Conservation (phyloP, 2,113 vertebrate genomes). For the Malurus cyaneus region DNA sequence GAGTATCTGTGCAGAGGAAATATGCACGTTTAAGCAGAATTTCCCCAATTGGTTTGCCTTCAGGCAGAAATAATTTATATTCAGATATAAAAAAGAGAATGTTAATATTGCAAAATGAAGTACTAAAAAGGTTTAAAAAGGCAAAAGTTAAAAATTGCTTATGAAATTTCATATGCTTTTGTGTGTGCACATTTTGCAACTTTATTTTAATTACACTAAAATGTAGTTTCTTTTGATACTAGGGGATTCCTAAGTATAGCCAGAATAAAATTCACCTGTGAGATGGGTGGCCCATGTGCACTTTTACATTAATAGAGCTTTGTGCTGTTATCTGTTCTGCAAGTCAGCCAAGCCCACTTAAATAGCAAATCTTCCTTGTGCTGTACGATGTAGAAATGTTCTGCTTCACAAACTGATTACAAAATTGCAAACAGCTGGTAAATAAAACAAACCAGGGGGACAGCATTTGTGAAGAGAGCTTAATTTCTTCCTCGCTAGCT, state of each 20-base stretch:
- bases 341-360: not conserved
- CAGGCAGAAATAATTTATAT: slow-evolving; percentile 37
- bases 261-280: not conserved
- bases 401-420: not conserved
- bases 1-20: slow-evolving; percentile 26
- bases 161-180: not conserved
- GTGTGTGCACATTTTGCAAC: not conserved
- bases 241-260: not conserved
- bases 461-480: not conserved
- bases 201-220: not conserved
- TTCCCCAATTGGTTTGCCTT: slow-evolving; percentile 30
- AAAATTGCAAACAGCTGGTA: not conserved
- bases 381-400: not conserved
- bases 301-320: not conserved
- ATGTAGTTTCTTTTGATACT: not conserved
- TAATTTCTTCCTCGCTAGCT: not conserved
- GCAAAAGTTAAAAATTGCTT: not conserved
- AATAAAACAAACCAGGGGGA: not conserved
- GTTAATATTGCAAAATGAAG: slow-evolving; percentile 38
- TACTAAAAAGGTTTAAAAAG: slow-evolving; percentile 17
- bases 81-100: not conserved
- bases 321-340: not conserved
- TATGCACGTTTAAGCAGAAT: slow-evolving; percentile 13
- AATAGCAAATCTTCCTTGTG: not conserved
- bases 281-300: not conserved